These are phyloP conservation scores for Zaprionus gabonicus DNA, from an alignment of 1,140 invertebrate genomes.

Conservation along the genomic window DNA sequence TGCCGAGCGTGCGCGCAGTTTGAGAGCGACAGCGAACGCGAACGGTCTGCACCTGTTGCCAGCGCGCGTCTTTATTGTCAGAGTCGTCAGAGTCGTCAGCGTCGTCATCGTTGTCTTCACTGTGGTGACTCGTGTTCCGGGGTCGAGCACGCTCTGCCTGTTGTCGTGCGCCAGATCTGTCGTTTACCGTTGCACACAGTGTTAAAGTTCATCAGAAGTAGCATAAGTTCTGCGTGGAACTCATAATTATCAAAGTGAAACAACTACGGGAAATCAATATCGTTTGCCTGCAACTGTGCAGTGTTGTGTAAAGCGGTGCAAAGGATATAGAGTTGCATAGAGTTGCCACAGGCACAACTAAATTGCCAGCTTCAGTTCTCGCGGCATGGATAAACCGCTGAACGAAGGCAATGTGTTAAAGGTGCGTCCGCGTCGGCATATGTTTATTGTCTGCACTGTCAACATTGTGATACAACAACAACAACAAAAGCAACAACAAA, in stretches of 20 bases:
- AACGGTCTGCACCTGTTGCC: slow-evolving; percentile 66
- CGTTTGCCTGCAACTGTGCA: not conserved
- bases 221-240: slow-evolving; percentile 10
- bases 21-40: slow-evolving; percentile 57
- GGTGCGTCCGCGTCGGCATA: slow-evolving; percentile 32
- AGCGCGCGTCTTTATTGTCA: slow-evolving; percentile 16
- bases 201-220: slow-evolving; percentile 46
- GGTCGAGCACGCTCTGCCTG: slow-evolving; percentile 53
- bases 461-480: slow-evolving; percentile 48
- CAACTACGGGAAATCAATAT: slow-evolving; percentile 18
- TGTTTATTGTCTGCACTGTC: slow-evolving; percentile 57
- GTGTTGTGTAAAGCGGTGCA: not conserved
- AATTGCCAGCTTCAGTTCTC: slow-evolving; percentile 9
- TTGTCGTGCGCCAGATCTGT: slow-evolving; percentile 78
- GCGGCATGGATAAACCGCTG: slow-evolving; percentile 41
- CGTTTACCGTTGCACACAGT: slow-evolving; percentile 64
- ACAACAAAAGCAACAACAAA: slow-evolving; percentile 9
- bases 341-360: not conserved
- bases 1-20: slow-evolving; percentile 35
- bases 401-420: slow-evolving; percentile 47
- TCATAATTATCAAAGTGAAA: not conserved
- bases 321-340: slow-evolving; percentile 29
- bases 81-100: slow-evolving; percentile 1
- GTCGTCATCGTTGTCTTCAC: not conserved
- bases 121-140: slow-evolving; percentile 39